These are phyloP conservation scores for Pseudomyrmex flavicornis DNA, from an alignment of 1,140 invertebrate genomes.

Conservation along the genomic window DNA sequence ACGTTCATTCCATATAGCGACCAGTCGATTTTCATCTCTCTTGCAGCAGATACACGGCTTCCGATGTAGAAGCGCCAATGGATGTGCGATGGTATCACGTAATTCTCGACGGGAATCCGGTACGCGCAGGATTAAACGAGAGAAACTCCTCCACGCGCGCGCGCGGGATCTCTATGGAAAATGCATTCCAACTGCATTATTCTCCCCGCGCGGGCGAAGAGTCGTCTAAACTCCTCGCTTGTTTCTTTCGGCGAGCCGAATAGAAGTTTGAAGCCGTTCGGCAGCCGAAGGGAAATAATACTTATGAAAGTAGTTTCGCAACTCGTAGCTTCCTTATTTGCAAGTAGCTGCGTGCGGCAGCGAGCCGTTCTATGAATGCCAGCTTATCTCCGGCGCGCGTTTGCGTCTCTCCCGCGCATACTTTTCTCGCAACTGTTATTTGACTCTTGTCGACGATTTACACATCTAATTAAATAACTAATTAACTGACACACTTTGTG, in stretches of 20 bases:
- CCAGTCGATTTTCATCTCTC: background rate
- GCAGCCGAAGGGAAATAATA: slow-evolving; percentile 52
- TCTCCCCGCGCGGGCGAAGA: background rate
- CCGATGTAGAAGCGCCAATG: background rate
- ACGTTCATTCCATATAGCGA: background rate
- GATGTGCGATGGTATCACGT: slow-evolving; percentile 2
- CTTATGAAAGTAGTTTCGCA: slow-evolving; percentile 52
- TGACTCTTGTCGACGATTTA: background rate
- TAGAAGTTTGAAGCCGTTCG: slow-evolving; percentile 57
- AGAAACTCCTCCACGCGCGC: slow-evolving; percentile 32
- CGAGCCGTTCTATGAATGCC: background rate
- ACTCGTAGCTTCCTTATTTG: slow-evolving; percentile 45
- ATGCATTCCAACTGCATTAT: slow-evolving; percentile 51
- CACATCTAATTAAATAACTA: too few relatives aligned
- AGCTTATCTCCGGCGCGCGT: slow-evolving; percentile 2
- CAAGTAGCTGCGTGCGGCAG: slow-evolving; percentile 21
- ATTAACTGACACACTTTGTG: too few relatives aligned
- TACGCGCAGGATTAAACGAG: slow-evolving; percentile 47
- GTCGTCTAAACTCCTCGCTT: slow-evolving; percentile 53
- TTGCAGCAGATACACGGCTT: background rate
- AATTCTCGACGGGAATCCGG: slow-evolving; percentile 36
- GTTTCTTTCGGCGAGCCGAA: slow-evolving; percentile 44
- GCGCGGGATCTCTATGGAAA: slow-evolving; percentile 41
- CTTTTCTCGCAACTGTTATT: background rate
- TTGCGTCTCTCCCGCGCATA: background rate